Base-by-base conservation (phyloP, 2,888 invertebrate species). In the Cerastoderma edule region DNA sequence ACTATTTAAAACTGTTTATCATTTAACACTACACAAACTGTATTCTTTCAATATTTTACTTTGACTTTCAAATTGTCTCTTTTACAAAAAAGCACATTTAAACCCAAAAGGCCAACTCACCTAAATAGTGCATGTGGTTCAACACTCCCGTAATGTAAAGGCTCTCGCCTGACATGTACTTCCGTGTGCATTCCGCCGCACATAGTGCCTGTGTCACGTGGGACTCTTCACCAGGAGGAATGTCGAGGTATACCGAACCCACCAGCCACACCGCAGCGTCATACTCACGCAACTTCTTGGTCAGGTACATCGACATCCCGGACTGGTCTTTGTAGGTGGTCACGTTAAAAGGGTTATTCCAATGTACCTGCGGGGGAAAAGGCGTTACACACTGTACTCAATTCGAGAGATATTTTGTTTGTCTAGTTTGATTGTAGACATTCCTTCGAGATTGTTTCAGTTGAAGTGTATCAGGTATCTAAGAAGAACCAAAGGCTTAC, bases 291-390 rank as follows among this genome's bases (percentile, higher is more conserved):
- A 56, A 28, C 6, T 64, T 70, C 27, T 24, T 30, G 16, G 80
- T 78, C 28, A 71, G 67, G 48, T 72, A 79, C 4, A 76, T 22
- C 32, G 65, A 39, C 44, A 76, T 27, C 19, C 78, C 78, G 5
- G 76, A 82, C 1, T 44, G 39, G 44, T 78, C 78, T 0, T 50
- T 56, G 4, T 68, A 48, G 28, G 65, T 60, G 6, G 56, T 33
- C n/a, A 30, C 48, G 22, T 63, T 30, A 19, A 50, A 30, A 22
- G 54, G 75, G 60, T 83, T 78, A 60, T 78, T 78, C 80, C 80
- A 83, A 27, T 83, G 80, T 10, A 80, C 57, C 80, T 80, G 44
- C 22, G 39, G 24, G n/a, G n/a, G n/a, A n/a, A n/a, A n/a, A n/a
- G n/a, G n/a, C n/a, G n/a, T n/a, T n/a, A n/a, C n/a, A n/a, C n/a